Conservation (phyloP, 2,888 invertebrate species). For the Drosophila mettleri region DNA sequence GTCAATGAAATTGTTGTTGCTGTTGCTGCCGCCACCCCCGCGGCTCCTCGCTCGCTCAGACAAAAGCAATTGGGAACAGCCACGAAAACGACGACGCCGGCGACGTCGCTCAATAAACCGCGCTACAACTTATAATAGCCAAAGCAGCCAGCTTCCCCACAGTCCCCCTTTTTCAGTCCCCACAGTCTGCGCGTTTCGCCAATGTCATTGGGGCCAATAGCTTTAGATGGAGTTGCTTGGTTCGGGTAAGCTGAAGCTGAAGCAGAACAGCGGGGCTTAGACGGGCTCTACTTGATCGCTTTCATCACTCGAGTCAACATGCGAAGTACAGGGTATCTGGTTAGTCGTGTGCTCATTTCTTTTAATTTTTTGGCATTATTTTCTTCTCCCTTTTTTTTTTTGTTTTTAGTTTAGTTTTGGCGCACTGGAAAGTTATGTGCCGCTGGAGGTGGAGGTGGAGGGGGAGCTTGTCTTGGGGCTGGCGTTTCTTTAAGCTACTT, state of each 20-base stretch:
- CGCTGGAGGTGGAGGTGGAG: background rate
- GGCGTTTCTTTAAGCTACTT: conserved; percentile 44
- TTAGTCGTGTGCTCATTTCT: background rate
- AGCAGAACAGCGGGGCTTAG: no score
- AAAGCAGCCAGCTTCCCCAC: background rate
- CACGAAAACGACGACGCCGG: conserved; percentile 49
- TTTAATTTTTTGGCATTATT: conserved; percentile 2
- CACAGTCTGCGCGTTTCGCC: conserved; percentile 35
- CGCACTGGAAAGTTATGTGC: conserved; percentile 36
- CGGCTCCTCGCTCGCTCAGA: conserved; percentile 16
- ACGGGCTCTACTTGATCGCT: no score
- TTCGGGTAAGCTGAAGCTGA: background rate
- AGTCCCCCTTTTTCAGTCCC: no score
- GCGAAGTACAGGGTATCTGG: background rate
- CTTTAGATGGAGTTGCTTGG: conserved; percentile 18
- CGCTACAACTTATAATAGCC: conserved; percentile 10
- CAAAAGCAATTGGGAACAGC: conserved; percentile 62
- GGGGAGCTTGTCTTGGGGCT: background rate
- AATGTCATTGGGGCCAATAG: conserved; percentile 71
- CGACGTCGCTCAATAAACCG: conserved; percentile 60
- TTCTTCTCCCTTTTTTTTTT: background rate
- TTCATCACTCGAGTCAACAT: background rate
- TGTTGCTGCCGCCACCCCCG: conserved; percentile 13
- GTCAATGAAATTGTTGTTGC: conserved; percentile 72
- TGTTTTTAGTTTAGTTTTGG: conserved; percentile 50